Conservation (phyloP, 2,888 invertebrate species). For the Panopea generosa region DNA sequence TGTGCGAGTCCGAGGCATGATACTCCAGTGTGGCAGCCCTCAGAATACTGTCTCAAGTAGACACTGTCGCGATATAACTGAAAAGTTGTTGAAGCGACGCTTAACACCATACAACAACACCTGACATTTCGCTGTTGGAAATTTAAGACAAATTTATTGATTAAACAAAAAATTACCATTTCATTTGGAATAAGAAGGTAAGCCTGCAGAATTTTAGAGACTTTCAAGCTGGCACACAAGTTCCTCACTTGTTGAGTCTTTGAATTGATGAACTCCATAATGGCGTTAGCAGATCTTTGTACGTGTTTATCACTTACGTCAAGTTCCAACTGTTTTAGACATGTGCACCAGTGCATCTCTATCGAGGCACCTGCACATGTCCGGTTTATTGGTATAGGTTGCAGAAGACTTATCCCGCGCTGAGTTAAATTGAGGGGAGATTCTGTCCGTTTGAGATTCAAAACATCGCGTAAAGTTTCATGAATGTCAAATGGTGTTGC, state of each 20-base stretch:
- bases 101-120: too few species aligned
- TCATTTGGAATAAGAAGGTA: constrained; percentile 74
- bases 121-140: too few species aligned
- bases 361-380: constrained; percentile 78
- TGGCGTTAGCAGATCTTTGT: constrained; percentile 58
- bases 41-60: too few species aligned
- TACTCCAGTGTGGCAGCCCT: too few species aligned
- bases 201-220: constrained; percentile 62
- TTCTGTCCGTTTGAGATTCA: constrained; percentile 74
- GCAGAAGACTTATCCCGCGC: constrained; percentile 78
- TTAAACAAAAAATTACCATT: too few species aligned
- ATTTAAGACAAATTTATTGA: too few species aligned
- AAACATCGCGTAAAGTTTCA: constrained; percentile 76
- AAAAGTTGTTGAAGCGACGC: too few species aligned
- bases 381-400: constrained; percentile 73
- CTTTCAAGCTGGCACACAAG: constrained; percentile 62
- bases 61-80: too few species aligned
- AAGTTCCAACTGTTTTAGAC: constrained; percentile 71
- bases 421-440: constrained; percentile 10
- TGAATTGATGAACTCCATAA: constrained; percentile 70
- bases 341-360: constrained; percentile 82
- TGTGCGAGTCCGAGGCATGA: too few species aligned
- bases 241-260: constrained; percentile 59
- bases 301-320: constrained; percentile 64
- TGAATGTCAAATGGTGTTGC: constrained; percentile 82